Evolutionary conservation across 2,113 vertebrate genomes (phyloP).

Genomic region (Oriolus oriolus): DNA sequence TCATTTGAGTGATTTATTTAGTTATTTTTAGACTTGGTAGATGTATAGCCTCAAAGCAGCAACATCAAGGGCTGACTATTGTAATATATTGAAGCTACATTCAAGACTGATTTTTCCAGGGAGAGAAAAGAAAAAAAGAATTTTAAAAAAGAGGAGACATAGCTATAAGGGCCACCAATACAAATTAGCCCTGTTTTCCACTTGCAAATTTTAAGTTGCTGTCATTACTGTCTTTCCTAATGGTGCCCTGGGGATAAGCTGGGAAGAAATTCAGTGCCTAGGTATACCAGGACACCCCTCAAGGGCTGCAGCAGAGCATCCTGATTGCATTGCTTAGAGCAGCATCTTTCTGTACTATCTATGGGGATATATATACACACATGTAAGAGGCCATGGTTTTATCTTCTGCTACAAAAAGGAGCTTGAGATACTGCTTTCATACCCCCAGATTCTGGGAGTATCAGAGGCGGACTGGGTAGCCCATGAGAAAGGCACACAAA

Average conservation of each 20-base stretch:
- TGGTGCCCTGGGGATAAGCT: not conserved
- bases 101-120: not conserved
- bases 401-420: not conserved
- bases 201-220: not conserved
- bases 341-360: not conserved
- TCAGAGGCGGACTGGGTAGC: not conserved
- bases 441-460: not conserved
- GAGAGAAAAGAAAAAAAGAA: not conserved
- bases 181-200: not conserved
- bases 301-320: not conserved
- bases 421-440: not conserved
- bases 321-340: not conserved
- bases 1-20: conserved; percentile 48
- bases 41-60: not conserved
- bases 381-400: not conserved
- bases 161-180: not conserved
- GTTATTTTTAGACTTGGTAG: conserved; percentile 54
- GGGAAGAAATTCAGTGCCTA: not conserved
- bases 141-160: accelerated
- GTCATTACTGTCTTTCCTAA: not conserved
- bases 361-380: not conserved
- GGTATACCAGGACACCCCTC: not conserved
- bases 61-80: not conserved
- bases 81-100: not conserved
- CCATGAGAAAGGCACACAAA: not conserved